Evolutionary conservation across 1,140 invertebrate species (phyloP), one percentile per base, ranked within the genome.

Genomic region (Anagrus nilaparvatae): DNA sequence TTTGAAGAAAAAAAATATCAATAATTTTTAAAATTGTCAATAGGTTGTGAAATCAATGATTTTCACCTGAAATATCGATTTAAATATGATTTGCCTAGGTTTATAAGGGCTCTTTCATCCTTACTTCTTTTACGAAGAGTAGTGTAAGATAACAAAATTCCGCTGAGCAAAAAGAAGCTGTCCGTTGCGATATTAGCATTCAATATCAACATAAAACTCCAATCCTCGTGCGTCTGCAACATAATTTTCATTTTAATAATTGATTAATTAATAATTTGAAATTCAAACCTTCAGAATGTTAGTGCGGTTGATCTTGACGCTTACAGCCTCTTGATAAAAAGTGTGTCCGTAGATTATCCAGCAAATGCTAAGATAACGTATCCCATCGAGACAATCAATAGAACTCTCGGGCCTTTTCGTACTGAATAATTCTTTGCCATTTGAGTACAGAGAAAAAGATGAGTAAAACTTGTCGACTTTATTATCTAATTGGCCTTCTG

Each of bases 331-430:
- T 3, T 40, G 32, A 31, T 59, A 63, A 37, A 56, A 38, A 2
- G 55, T 58, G 42, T 77, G 74, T 4, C 66, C 72, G 16, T 65
- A 54, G 12, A 75, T 59, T 8, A 77, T 69, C 72, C 73, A 76
- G 5, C 65, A 55, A 21, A 73, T 73, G 31, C 71, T 70, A 3
- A 77, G 34, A 33, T 65, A 67, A 34, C 71, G 58, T 2, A 76
- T 50, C 9, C 74, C 74, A 44, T 75, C 67, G 1, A 76, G 44
- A 46, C 69, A 73, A 0, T 42, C 45, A 10, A 76, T 56, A 1
- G 61, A 51, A 21, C 61, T 51, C 1, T 21, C 27, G 3, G 30
- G 29, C 17, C 56, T 47, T 4, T 53, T 41, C 0, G 62, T 64
- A 2, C 29, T 58, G 9, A 72, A 35, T 1, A 72, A 50, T 33